Evolutionary conservation across 2,797 vertebrate species (phyloP).

Genomic region (Sebastes itinus): DNA sequence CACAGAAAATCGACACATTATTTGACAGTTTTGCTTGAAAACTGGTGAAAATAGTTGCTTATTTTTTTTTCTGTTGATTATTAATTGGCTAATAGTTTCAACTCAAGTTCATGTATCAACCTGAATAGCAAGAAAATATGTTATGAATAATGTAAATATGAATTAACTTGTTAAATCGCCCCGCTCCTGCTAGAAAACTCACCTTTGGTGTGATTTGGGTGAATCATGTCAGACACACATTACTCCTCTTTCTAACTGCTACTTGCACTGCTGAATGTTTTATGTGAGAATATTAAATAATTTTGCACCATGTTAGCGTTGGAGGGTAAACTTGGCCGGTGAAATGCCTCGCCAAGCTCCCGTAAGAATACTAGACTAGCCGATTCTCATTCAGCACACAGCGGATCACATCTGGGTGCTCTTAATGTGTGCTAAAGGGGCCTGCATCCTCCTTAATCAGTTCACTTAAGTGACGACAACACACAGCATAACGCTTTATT

Average conservation of each 20-base stretch:
- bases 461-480: slow-evolving; percentile 88
- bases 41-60: not conserved
- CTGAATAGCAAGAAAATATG: not conserved
- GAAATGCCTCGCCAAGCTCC: slow-evolving; percentile 65
- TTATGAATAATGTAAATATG: not conserved
- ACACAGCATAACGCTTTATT: slow-evolving; percentile 79
- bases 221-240: slow-evolving; percentile 42
- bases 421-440: slow-evolving; percentile 80
- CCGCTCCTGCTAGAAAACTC: not conserved
- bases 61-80: not conserved
- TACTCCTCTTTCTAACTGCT: slow-evolving; percentile 18
- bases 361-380: slow-evolving; percentile 73
- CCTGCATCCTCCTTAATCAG: slow-evolving; percentile 82
- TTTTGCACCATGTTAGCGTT: slow-evolving; percentile 39
- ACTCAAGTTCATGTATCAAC: not conserved
- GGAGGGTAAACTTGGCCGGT: slow-evolving; percentile 57
- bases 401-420: slow-evolving; percentile 79
- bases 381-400: slow-evolving; percentile 82
- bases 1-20: not conserved
- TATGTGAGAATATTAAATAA: slow-evolving; percentile 48
- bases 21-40: not conserved
- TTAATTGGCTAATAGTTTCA: not conserved
- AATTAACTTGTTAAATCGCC: slow-evolving; percentile 9
- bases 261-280: slow-evolving; percentile 21
- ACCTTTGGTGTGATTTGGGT: slow-evolving; percentile 55